Conservation (phyloP, 2,113 vertebrate genomes). For the Channa maculata region DNA sequence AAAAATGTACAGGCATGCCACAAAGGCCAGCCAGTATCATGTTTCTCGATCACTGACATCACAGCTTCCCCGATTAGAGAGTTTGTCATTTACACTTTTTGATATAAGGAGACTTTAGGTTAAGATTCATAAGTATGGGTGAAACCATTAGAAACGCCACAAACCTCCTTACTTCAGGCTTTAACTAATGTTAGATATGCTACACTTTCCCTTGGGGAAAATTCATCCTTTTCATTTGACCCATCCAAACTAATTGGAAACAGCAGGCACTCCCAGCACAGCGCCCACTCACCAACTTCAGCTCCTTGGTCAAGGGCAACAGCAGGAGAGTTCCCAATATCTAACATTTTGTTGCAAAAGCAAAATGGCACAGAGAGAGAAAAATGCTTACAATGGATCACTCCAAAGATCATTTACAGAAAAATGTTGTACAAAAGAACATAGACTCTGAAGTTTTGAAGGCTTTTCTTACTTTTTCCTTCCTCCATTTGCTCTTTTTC, state of each 20-base stretch:
- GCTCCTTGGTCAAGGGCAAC: constrained; percentile 40
- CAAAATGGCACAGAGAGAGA: background rate
- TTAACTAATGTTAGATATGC: constrained; percentile 33
- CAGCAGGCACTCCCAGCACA: constrained; percentile 33
- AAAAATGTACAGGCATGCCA: constrained; percentile 25
- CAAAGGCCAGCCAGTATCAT: constrained; percentile 30
- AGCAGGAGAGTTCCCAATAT: constrained; percentile 34
- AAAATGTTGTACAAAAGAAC: background rate
- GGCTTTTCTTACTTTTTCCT: constrained; percentile 2
- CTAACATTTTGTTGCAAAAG: background rate
- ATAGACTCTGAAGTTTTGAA: background rate
- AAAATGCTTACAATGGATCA: background rate
- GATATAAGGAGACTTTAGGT: constrained; percentile 18
- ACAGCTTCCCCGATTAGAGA: constrained; percentile 19
- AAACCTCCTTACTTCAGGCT: constrained; percentile 7
- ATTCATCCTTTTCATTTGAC: constrained; percentile 42
- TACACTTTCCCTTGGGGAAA: constrained; percentile 26
- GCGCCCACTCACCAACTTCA: constrained; percentile 23
- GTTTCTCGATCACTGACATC: constrained; percentile 26
- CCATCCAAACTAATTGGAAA: constrained; percentile 43
- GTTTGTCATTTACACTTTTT: constrained; percentile 21
- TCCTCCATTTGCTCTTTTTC: constrained; percentile 4
- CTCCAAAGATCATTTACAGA: background rate
- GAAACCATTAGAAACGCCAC: constrained; percentile 26
- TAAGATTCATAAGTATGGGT: constrained; percentile 12